These are phyloP conservation scores for Pentalonia nigronervosa DNA, from an alignment of 1,140 invertebrate species.

Conservation along the genomic window DNA sequence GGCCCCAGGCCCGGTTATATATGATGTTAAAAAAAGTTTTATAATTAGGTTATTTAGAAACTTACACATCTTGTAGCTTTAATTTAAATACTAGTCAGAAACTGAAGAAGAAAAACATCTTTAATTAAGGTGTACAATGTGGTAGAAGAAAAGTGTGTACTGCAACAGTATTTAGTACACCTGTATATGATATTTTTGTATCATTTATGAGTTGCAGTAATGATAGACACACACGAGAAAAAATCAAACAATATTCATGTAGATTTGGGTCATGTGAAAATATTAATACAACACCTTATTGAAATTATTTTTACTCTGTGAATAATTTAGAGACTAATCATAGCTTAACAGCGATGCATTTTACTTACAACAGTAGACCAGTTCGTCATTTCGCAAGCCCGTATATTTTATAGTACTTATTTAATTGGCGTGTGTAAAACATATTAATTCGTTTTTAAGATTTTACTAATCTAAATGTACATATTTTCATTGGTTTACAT, in stretches of 20 bases:
- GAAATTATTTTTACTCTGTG: neutral
- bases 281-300: neutral
- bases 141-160: neutral
- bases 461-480: neutral
- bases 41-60: neutral
- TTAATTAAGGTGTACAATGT: neutral
- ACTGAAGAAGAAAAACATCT: neutral
- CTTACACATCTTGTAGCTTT: neutral
- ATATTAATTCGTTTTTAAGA: neutral
- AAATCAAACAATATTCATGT: constrained; percentile 6
- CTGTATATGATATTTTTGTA: neutral
- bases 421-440: neutral
- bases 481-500: neutral
- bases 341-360: neutral
- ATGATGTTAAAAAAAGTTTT: neutral
- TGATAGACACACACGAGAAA: neutral
- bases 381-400: neutral
- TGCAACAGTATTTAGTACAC: neutral
- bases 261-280: neutral
- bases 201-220: neutral
- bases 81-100: neutral
- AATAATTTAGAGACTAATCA: neutral
- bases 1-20: neutral
- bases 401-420: neutral
- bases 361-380: neutral